Conservation (phyloP, 2,888 invertebrate genomes). For the Epirrhoe alternata region DNA sequence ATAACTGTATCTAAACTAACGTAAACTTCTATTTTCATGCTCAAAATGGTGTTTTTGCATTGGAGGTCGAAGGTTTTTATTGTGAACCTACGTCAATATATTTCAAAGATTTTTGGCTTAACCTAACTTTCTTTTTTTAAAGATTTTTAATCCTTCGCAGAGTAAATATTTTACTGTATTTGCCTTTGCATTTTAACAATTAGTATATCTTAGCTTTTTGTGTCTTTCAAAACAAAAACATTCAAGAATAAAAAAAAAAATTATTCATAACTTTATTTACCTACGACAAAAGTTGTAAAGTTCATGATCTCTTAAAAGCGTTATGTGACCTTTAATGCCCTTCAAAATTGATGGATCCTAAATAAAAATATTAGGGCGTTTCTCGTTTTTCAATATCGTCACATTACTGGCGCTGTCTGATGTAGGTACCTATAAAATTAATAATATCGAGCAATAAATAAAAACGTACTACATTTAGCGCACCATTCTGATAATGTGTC, state of each 20-base stretch:
- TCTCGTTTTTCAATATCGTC: constrained; percentile 51
- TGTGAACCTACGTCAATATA: too few species aligned
- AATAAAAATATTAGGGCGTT: constrained; percentile 54
- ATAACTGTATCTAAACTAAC: neutral
- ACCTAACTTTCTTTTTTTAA: too few species aligned
- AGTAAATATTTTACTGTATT: too few species aligned
- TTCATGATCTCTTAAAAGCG: constrained; percentile 3
- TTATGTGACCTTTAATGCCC: constrained; percentile 29
- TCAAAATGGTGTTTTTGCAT: neutral
- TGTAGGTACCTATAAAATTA: constrained; percentile 44
- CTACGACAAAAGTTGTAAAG: neutral
- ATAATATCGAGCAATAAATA: constrained; percentile 66
- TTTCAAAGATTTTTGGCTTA: too few species aligned
- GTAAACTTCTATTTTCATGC: neutral
- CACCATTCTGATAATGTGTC: constrained; percentile 69
- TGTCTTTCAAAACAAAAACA: too few species aligned
- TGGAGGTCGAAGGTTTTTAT: too few species aligned
- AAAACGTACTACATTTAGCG: constrained; percentile 70
- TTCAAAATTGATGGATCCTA: constrained; percentile 50
- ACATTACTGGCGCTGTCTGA: constrained; percentile 55
- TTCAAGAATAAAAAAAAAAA: too few species aligned
- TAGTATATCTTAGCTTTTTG: too few species aligned
- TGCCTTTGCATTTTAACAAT: too few species aligned
- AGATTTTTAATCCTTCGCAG: too few species aligned
- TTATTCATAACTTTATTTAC: neutral